Base-by-base conservation (phyloP, 2,113 vertebrate genomes). In the Bucco capensis region DNA sequence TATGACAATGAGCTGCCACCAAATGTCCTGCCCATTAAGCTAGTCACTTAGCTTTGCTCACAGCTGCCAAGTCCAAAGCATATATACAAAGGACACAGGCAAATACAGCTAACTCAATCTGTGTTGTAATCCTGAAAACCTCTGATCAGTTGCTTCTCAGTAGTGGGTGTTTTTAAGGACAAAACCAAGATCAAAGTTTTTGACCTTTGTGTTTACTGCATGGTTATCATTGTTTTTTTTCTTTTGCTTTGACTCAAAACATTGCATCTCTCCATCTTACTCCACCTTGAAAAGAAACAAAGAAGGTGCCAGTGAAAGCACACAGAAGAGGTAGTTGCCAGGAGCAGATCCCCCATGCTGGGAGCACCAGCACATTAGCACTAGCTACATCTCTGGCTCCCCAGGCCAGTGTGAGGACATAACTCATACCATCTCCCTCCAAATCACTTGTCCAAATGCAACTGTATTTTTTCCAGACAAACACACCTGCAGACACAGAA, bases 241-340 rank as follows among this genome's bases (percentile, higher is more conserved):
- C 6, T 61, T 72, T 66, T 73, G 7, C 22, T 81, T 84, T 79
- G 23, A 49, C 11, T 72, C 31, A 24, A 28, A 75, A 10, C 27
- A 56, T 2, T 38, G 56, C 65, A 56, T 19, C 9, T 72, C 28
- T 82, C 10, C 31, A 37, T 38, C 42, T 46, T 22, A 8, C 6
- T 18, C 13, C 14, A 44, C 22, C 53, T 40, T 53, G 25, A 42
- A 22, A 46, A 42, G 16, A 49, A 42, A 19, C 44, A 30, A 66
- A 40, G 31, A 40, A 4, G 10, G 9, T 46, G 9, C 15, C 53
- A 73, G 14, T 17, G 21, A 92, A 56, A 81, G 23, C 12, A 31
- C 3, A 4, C 0, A 0, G 19, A 83, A 58, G 18, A 27, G 16
- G 21, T 17, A 30, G 6, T 4, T 60, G 21, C 35, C 7, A 3